Conservation (phyloP, 2,113 vertebrate genomes). For the Erinaceus europaeus region DNA sequence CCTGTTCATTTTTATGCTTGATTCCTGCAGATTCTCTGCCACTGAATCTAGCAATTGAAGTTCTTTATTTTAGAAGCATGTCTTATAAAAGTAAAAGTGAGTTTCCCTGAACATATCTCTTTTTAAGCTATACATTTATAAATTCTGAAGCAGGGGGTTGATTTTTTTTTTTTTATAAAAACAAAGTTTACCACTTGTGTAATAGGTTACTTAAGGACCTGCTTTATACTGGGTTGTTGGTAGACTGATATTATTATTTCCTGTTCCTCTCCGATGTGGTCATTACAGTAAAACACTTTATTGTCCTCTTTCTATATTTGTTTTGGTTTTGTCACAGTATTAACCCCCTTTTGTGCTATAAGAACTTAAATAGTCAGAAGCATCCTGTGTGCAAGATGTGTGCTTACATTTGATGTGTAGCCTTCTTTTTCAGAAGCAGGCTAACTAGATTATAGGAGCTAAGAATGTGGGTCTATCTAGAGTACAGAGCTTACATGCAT, state of each 20-base stretch:
- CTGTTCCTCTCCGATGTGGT: no score
- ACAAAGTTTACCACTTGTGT: neutral
- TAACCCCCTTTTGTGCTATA: neutral
- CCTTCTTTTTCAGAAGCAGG: neutral
- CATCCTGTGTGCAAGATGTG: no score
- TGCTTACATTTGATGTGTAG: neutral
- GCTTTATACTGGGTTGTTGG: neutral
- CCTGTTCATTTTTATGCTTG: slow-evolving; percentile 70
- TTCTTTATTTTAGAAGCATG: slow-evolving; percentile 30
- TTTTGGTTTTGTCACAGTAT: neutral
- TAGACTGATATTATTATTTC: neutral
- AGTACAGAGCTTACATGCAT: no score
- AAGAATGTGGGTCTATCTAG: neutral
- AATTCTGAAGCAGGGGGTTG: slow-evolving; percentile 31
- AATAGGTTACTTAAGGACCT: neutral
- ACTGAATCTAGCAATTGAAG: slow-evolving; percentile 70
- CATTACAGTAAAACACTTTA: no score
- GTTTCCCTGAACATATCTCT: slow-evolving; percentile 59
- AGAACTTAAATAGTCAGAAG: neutral
- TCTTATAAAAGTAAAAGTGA: slow-evolving; percentile 42
- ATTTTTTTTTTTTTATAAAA: neutral
- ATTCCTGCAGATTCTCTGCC: slow-evolving; percentile 68
- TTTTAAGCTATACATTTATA: slow-evolving; percentile 65
- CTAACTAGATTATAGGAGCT: neutral
- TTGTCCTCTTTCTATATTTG: neutral